Conservation (phyloP, 2,797 vertebrate genomes). For the Morus bassanus region DNA sequence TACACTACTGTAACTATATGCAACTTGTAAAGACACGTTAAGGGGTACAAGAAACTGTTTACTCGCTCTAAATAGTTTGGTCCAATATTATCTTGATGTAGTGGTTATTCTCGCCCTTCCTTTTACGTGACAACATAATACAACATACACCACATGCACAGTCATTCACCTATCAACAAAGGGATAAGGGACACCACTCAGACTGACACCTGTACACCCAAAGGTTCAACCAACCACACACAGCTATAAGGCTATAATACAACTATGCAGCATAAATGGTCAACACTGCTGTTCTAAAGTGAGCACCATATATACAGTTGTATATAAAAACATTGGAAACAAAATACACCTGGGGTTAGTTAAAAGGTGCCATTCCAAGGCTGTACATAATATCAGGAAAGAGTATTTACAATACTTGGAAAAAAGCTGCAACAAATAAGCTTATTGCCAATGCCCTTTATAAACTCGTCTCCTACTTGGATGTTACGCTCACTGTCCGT, state of each 20-base stretch:
- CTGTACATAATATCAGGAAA: slow-evolving; percentile 78
- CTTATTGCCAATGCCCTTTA: slow-evolving; percentile 98
- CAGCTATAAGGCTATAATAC: slow-evolving; percentile 91
- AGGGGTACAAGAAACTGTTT: slow-evolving; percentile 87
- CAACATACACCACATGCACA: slow-evolving; percentile 92
- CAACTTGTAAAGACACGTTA: slow-evolving; percentile 89
- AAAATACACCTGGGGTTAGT: slow-evolving; percentile 73
- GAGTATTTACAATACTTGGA: slow-evolving; percentile 84
- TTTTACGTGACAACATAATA: slow-evolving; percentile 74
- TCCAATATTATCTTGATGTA: slow-evolving; percentile 85
- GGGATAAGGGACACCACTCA: slow-evolving; percentile 81
- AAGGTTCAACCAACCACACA: slow-evolving; percentile 77
- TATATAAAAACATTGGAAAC: slow-evolving; percentile 86
- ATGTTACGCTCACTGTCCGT: slow-evolving; percentile 66
- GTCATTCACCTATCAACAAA: slow-evolving; percentile 85
- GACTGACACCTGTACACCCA: slow-evolving; percentile 74
- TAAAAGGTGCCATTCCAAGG: slow-evolving; percentile 82
- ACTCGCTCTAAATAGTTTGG: slow-evolving; percentile 88
- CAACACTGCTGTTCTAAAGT: slow-evolving; percentile 84
- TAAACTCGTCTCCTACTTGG: slow-evolving; percentile 66
- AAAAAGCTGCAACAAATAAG: slow-evolving; percentile 91
- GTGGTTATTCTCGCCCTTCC: slow-evolving; percentile 79
- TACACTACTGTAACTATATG: slow-evolving; percentile 94
- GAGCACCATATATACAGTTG: slow-evolving; percentile 90
- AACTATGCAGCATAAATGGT: slow-evolving; percentile 88